Percentiles rank a stretch among this genome's conserved stretches.
phyloP scores from a whole-genome alignment of 2,113 vertebrate genomes.

The Fulmarus glacialis region DNA sequence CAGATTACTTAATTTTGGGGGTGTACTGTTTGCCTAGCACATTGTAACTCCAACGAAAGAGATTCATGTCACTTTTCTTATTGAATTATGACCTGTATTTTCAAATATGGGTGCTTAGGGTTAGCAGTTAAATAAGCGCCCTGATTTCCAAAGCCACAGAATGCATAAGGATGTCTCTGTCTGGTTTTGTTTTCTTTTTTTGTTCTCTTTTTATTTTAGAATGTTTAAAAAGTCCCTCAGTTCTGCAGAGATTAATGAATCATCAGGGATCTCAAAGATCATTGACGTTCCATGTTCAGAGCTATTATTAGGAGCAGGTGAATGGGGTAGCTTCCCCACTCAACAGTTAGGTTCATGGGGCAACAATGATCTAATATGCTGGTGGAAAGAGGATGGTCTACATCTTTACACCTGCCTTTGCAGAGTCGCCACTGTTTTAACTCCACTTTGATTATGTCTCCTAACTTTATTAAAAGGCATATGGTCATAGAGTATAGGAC shows the following conservation, averaged over 20 bases:
- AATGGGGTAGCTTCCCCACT: neutral
- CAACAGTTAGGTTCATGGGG: neutral
- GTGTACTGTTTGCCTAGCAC: slow-evolving; percentile 48
- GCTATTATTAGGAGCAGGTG: neutral
- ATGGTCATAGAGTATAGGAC: neutral
- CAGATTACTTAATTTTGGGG: slow-evolving; percentile 34
- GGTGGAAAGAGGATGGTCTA: neutral
- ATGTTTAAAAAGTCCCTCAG: neutral
- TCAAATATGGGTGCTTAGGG: slow-evolving; percentile 17
- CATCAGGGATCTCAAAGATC: neutral
- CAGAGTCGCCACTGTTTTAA: neutral
- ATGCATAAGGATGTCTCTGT: neutral
- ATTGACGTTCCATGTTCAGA: neutral
- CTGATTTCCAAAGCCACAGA: slow-evolving; percentile 21
- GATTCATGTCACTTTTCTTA: slow-evolving; percentile 21
- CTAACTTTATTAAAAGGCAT: neutral
- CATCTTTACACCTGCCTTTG: neutral
- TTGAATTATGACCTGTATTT: slow-evolving; percentile 30
- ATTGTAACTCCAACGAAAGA: slow-evolving; percentile 33
- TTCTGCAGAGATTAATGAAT: neutral
- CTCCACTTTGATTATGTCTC: neutral
- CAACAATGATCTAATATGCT: neutral
- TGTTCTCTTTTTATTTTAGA: neutral
- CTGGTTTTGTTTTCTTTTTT: neutral
- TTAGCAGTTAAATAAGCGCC: slow-evolving; percentile 47